Base-by-base conservation (phyloP, 2,888 invertebrate species). In the Aphidius colemani region DNA sequence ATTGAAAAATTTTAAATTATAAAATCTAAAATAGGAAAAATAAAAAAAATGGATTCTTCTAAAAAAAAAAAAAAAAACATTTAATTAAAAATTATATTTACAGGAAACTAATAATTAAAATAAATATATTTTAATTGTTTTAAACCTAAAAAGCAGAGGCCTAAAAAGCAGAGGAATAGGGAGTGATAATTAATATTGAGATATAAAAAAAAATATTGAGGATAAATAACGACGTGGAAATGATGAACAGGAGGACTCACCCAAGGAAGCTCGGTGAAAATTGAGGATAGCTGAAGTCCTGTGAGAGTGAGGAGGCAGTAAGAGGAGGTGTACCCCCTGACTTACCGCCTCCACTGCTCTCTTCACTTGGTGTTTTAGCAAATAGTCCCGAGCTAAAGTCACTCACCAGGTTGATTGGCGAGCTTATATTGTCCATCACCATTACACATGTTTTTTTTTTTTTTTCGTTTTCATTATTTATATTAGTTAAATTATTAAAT, bases 341-440 rank as follows among this genome's bases (percentile, higher is more conserved):
- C 72, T 85, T 84, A 75, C 85, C 85, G 72, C 83, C 82, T 74
- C 87, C 87, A 82, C 91, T 91, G 84, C 89, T 89, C 86, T 94
- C 94, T 86, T 94, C 94, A 83, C 93, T 93, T 81, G 94, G 94
- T 79, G 94, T 94, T 87, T 94, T 94, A 88, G 91, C 93, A 88
- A 96, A 95, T 84, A 95, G 88, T 85, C 95, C 95, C 80, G 94
- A 93, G 84, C 96, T 94, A 86, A 96, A 93, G 88, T 96, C 96
- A 82, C 87, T 89, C 85, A 95, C 95, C 88, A 96, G 89, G 88
- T 94, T 94, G 86, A 94, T 94, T 81, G 94, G 94, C 81, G 94
- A 94, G 86, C 94, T 94, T 83, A 74, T 65, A 65, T 69, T 59
- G 61, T 53, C 67, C 76, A 72, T 72, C 75, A 76, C 76, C 79